These are phyloP conservation scores for Hyperopisus bebe DNA, from an alignment of 2,113 vertebrate species.

Conservation along the genomic window DNA sequence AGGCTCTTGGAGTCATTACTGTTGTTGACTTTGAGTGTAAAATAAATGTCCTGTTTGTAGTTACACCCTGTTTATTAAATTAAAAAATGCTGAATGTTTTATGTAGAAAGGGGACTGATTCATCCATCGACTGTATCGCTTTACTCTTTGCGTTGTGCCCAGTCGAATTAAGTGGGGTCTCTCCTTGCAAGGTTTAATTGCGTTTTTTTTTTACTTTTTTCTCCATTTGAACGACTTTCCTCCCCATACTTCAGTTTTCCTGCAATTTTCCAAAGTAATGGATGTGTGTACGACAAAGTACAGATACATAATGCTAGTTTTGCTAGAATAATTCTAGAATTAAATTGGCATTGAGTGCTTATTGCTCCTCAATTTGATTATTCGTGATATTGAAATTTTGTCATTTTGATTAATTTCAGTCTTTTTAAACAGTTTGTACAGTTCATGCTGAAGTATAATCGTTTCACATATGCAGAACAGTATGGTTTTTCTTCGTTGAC, in stretches of 20 bases:
- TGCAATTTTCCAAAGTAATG: conserved; percentile 6
- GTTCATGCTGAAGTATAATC: background rate
- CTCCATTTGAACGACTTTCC: background rate
- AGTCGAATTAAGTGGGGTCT: background rate
- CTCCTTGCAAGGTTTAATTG: background rate
- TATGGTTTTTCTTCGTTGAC: conserved; percentile 15
- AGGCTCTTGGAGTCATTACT: background rate
- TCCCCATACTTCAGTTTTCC: background rate
- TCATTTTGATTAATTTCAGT: conserved; percentile 1
- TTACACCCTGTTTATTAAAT: background rate
- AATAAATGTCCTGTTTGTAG: background rate
- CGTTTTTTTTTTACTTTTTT: background rate
- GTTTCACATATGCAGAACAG: background rate
- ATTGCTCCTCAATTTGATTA: conserved; percentile 18
- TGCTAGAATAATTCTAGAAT: background rate
- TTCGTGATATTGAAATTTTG: background rate
- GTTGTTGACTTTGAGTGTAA: background rate
- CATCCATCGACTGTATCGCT: background rate
- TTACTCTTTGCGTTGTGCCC: conserved; percentile 17
- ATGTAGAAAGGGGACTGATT: background rate
- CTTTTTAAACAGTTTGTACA: conserved; percentile 3
- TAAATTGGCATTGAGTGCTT: conserved; percentile 14
- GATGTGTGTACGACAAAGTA: background rate
- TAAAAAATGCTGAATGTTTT: background rate
- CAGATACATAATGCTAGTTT: background rate